phyloP scores from a whole-genome alignment of 2,888 invertebrate species.

The Dexiosoma caninum region DNA sequence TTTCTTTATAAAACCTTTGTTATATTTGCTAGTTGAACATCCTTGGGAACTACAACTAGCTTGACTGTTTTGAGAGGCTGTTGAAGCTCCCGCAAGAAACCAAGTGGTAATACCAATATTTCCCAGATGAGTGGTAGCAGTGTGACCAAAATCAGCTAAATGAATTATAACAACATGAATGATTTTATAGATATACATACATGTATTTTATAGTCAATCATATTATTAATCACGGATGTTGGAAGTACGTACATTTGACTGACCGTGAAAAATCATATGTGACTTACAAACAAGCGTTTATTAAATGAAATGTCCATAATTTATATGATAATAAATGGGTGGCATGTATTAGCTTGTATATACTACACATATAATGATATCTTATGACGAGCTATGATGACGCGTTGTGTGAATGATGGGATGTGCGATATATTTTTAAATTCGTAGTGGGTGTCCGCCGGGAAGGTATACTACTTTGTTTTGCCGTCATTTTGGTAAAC shows the following conservation, averaged over 20 bases:
- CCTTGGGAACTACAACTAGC: constrained; percentile 66
- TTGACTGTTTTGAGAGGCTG: constrained; percentile 61
- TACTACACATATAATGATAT: background rate
- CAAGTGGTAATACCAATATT: constrained; percentile 77
- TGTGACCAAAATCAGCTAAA: constrained; percentile 73
- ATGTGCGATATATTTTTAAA: background rate
- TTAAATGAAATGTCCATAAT: background rate
- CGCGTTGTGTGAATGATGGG: background rate
- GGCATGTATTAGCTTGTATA: background rate
- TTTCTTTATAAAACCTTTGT: constrained; percentile 60
- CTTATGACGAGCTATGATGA: no score
- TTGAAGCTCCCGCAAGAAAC: constrained; percentile 77
- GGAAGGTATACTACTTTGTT: no score
- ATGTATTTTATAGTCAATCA: constrained; percentile 19
- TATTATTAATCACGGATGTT: background rate
- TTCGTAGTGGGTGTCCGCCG: background rate
- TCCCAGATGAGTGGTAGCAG: constrained; percentile 70
- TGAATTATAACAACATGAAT: constrained; percentile 38
- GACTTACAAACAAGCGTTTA: background rate
- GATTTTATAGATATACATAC: constrained; percentile 39
- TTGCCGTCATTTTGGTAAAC: no score
- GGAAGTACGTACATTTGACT: background rate
- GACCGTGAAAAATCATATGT: constrained; percentile 6
- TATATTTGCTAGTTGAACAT: constrained; percentile 63
- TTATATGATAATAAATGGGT: no score